Base-by-base conservation (phyloP, 2,888 invertebrate species). In the Eulithis prunata region DNA sequence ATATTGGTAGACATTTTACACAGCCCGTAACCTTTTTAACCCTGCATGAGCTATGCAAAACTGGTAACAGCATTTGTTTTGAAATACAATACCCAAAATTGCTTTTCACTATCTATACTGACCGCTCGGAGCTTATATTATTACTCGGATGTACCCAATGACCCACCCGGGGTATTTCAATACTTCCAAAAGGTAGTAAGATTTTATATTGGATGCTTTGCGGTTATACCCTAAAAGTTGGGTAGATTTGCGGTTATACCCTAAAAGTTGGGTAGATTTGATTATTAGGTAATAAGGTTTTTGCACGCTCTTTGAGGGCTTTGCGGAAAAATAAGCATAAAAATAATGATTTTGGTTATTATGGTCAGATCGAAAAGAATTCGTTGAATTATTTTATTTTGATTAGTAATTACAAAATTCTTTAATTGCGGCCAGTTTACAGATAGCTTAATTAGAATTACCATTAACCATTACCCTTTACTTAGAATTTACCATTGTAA, bases 21-120 rank as follows among this genome's bases (percentile, higher is more conserved):
- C 21, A 32, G 6, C 4, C 32, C 3, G 32, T 32, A 32, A 32
- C 32, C 6, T 3, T 32, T 32, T 32, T 32, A 32, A 32, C 32
- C 32, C 4, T 32, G 4, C 32, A 32, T 32, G 32, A 32, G 32
- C 32, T 5, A 32, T 5, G 32, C 32, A 32, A 32, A 32, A 32
- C 6, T 32, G 32, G 10, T 41, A 8, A 41, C 10, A 41, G 41
- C 6, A 32, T 41, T 41, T 41, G 41, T 41, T 41, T 41, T 41
- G 8, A 41, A 41, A 8, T 11, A 8, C 10, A 41, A 21, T 21
- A 14, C 14, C 53, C 54, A 47, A 28, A 38, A 68, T 58, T 69
- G 60, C 55, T 68, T 67, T 73, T 67, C 61, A 67, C 60, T 70
- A 71, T 66, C 68, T 64, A 11, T 45, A 1, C 49, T 52, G 53